Percentiles rank a stretch among this genome's conserved stretches.
These are phyloP conservation scores for Dicycla oo DNA, from an alignment of 2,888 invertebrate genomes.

Conservation along the genomic window DNA sequence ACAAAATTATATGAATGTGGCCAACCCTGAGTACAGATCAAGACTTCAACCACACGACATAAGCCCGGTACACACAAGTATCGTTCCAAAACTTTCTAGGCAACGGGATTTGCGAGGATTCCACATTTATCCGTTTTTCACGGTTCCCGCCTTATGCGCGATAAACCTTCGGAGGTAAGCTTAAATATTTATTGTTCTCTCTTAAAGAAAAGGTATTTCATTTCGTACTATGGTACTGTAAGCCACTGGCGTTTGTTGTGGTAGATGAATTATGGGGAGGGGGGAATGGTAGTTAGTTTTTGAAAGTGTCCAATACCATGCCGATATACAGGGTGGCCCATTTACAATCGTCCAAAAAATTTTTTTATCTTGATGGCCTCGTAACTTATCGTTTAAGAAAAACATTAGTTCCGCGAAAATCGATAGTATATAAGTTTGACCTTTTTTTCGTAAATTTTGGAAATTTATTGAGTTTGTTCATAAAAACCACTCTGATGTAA, in stretches of 20 bases:
- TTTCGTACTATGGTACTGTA: constrained; percentile 63
- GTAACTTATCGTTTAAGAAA: too few relatives aligned
- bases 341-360: too few relatives aligned
- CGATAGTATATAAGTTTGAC: too few relatives aligned
- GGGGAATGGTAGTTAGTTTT: background rate
- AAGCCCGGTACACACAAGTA: constrained; percentile 72
- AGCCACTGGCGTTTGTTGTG: constrained; percentile 37
- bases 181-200: constrained; percentile 85
- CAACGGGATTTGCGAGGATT: constrained; percentile 80
- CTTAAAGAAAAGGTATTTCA: constrained; percentile 72
- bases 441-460: too few relatives aligned
- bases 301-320: background rate
- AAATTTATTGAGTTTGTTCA: too few relatives aligned
- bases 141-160: constrained; percentile 77
- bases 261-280: constrained; percentile 14
- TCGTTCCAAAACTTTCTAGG: constrained; percentile 75
- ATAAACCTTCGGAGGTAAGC: constrained; percentile 83
- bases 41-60: constrained; percentile 63
- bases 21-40: constrained; percentile 55
- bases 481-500: too few relatives aligned
- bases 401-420: too few relatives aligned
- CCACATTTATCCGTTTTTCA: constrained; percentile 85
- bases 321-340: too few relatives aligned
- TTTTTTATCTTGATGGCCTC: too few relatives aligned
- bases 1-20: background rate